A percentile compares a stretch with the other conserved stretches of the same genome.
These are phyloP conservation scores for Merops nubicus DNA, from an alignment of 2,113 vertebrate species.

Conservation along the genomic window DNA sequence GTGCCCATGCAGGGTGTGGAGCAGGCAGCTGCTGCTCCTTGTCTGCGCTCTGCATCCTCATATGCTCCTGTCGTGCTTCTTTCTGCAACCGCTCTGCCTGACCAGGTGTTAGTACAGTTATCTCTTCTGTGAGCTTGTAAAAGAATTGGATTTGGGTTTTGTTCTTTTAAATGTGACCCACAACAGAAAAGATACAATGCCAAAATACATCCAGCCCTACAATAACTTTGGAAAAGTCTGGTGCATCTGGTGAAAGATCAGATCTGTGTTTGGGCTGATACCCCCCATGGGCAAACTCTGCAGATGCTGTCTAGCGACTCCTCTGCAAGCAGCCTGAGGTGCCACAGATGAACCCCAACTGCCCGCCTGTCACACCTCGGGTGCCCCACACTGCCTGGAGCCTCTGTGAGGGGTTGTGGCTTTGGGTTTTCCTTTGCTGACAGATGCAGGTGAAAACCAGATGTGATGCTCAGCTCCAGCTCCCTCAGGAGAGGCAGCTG, in stretches of 20 bases:
- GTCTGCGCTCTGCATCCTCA: rapidly evolving
- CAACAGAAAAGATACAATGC: not conserved
- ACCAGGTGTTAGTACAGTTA: not conserved
- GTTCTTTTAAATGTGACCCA: not conserved
- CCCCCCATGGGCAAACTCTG: rapidly evolving
- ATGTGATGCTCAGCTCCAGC: rapidly evolving
- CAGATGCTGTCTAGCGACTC: not conserved
- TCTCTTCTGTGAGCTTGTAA: not conserved
- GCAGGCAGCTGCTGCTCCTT: not conserved
- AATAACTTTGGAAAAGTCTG: not conserved
- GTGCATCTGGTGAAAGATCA: not conserved
- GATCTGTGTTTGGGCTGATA: not conserved
- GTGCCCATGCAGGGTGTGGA: not conserved
- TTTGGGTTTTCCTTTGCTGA: not conserved
- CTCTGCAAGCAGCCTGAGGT: not conserved
- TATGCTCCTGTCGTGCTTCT: rapidly evolving
- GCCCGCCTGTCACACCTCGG: rapidly evolving
- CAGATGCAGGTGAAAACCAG: not conserved
- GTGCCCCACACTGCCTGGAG: rapidly evolving
- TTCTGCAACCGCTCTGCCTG: not conserved
- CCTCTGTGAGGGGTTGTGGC: not conserved
- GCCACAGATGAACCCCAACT: rapidly evolving
- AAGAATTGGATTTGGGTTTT: not conserved
- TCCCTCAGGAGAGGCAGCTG: not conserved
- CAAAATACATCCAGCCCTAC: not conserved